phyloP scores from a whole-genome alignment of 2,113 vertebrate genomes.

The Nerophis ophidion region DNA sequence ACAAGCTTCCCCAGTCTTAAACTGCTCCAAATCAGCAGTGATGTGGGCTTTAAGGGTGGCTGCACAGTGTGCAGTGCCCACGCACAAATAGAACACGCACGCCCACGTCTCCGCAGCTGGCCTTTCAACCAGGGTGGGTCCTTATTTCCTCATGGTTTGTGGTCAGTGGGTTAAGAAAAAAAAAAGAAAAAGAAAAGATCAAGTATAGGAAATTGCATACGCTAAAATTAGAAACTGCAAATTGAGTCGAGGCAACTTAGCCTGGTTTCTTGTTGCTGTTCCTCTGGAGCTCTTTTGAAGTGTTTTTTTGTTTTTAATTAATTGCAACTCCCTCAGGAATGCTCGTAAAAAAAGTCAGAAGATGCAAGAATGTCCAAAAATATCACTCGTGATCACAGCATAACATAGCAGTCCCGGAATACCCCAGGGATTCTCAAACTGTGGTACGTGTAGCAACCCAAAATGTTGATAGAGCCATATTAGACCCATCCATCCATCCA shows the following conservation, averaged over 20 bases:
- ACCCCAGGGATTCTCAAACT: too few relatives aligned
- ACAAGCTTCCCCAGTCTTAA: not conserved
- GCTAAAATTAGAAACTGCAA: slow-evolving; percentile 4
- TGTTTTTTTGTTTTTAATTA: too few relatives aligned
- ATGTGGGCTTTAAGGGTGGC: slow-evolving; percentile 1
- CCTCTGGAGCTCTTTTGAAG: too few relatives aligned
- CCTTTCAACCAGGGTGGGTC: slow-evolving; percentile 8
- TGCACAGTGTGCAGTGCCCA: not conserved
- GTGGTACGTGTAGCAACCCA: too few relatives aligned
- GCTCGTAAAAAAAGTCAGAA: too few relatives aligned
- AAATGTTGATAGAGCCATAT: too few relatives aligned
- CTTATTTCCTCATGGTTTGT: slow-evolving; percentile 4
- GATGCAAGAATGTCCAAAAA: too few relatives aligned
- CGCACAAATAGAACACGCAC: not conserved
- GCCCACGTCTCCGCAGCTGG: slow-evolving; percentile 4
- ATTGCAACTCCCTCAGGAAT: too few relatives aligned
- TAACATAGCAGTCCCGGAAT: too few relatives aligned
- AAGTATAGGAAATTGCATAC: not conserved
- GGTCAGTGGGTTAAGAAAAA: not conserved
- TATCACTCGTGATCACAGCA: too few relatives aligned
- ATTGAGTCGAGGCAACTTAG: not conserved
- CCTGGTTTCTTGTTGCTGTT: not conserved
- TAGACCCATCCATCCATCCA: too few relatives aligned
- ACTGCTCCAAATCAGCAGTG: not conserved
- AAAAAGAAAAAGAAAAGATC: not conserved